phyloP scores from a whole-genome alignment of 92 coral and sea anemone species.

The Parazoanthus swiftii region DNA sequence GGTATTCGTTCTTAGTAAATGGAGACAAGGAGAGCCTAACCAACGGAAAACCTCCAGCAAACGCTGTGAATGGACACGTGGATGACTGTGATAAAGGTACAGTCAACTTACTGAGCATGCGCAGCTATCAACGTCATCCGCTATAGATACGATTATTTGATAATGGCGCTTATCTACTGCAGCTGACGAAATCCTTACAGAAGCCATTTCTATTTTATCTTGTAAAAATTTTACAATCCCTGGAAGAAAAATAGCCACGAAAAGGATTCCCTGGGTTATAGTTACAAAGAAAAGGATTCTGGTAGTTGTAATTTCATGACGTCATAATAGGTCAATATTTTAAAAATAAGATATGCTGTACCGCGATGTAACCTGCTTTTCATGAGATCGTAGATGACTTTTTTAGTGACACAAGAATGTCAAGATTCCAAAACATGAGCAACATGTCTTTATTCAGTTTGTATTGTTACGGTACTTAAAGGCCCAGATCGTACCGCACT shows the following conservation, averaged over 20 bases:
- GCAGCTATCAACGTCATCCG: too few species aligned
- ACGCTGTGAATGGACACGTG: constrained; percentile 14
- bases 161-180: background rate
- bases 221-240: too few species aligned
- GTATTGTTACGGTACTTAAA: background rate
- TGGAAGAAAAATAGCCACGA: too few species aligned
- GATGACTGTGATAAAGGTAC: constrained; percentile 14
- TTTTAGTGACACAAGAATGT: background rate
- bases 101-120: background rate
- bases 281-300: too few species aligned
- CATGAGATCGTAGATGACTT: background rate
- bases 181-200: background rate
- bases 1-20: background rate
- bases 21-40: background rate
- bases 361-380: too few species aligned
- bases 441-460: background rate
- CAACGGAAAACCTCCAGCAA: background rate
- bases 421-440: background rate
- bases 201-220: too few species aligned
- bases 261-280: too few species aligned
- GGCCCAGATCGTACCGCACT: background rate
- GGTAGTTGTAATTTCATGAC: too few species aligned
- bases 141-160: too few species aligned
- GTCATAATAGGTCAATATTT: too few species aligned
- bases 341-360: too few species aligned